A percentile compares a stretch with the other conserved stretches of the same genome.
These are phyloP conservation scores for Drosophila kikkawai DNA, from an alignment of 1,140 invertebrate species.

Conservation along the genomic window DNA sequence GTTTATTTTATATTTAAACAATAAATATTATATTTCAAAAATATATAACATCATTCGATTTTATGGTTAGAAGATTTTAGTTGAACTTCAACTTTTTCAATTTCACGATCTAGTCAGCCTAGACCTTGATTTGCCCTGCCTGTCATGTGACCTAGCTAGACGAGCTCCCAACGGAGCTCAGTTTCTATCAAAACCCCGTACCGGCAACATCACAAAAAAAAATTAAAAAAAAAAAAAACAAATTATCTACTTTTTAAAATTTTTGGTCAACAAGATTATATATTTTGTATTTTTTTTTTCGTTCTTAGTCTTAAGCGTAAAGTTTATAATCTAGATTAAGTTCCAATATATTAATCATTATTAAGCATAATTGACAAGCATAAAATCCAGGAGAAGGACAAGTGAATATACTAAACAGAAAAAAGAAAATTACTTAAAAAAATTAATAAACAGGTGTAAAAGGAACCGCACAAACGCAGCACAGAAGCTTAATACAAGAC, in stretches of 20 bases:
- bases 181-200: neutral
- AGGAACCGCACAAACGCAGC: neutral
- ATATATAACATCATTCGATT: no score
- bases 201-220: neutral
- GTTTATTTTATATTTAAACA: no score
- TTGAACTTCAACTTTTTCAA: no score
- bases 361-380: neutral
- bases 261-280: neutral
- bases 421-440: neutral
- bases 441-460: neutral
- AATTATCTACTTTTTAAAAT: neutral
- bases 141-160: neutral
- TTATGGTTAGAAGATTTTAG: no score
- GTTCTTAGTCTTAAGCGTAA: neutral
- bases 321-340: neutral
- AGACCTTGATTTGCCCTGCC: neutral
- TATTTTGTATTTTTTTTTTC: no score
- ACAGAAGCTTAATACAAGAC: neutral
- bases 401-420: neutral
- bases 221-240: neutral
- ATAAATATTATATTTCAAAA: no score
- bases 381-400: no score
- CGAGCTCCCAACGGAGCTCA: neutral
- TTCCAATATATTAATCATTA: neutral
- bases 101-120: neutral